Evolutionary conservation across 1,140 invertebrate genomes (phyloP).

Genomic region (Oppia nitens): DNA sequence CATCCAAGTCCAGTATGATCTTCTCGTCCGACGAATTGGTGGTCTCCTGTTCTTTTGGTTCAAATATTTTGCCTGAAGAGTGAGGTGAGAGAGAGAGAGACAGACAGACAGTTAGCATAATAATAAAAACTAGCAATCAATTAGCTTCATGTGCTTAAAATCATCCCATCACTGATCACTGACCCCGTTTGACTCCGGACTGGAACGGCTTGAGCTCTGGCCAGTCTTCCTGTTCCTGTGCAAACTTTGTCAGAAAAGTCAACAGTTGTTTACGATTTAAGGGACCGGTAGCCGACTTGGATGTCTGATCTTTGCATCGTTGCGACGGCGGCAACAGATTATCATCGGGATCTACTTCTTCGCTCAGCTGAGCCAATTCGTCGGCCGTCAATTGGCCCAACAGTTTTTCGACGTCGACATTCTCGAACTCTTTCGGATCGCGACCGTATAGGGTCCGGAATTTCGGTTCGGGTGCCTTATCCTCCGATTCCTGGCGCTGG

Average conservation of each 20-base stretch:
- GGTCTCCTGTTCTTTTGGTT: slow-evolving; percentile 49
- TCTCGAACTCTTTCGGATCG: slow-evolving; percentile 80
- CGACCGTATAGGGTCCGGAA: slow-evolving; percentile 63
- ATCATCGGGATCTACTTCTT: slow-evolving; percentile 98
- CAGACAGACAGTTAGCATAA: too few species aligned
- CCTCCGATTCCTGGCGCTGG: slow-evolving; percentile 6
- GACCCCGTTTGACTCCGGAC: slow-evolving; percentile 68
- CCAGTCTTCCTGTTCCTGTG: slow-evolving; percentile 88
- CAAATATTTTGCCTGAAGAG: slow-evolving; percentile 41
- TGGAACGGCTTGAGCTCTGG: slow-evolving; percentile 88
- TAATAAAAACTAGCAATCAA: too few species aligned
- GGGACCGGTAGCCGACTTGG: slow-evolving; percentile 84
- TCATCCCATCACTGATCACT: slow-evolving; percentile 30
- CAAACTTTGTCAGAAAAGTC: slow-evolving; percentile 83
- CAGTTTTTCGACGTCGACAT: slow-evolving; percentile 92
- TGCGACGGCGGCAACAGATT: slow-evolving; percentile 86
- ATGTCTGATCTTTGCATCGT: slow-evolving; percentile 85
- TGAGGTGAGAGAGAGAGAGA: neutral
- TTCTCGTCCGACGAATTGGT: slow-evolving; percentile 33
- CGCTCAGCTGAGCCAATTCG: slow-evolving; percentile 90
- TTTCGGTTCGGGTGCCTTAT: neutral
- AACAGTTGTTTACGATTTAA: slow-evolving; percentile 89
- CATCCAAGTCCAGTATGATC: slow-evolving; percentile 76
- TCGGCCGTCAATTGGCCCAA: slow-evolving; percentile 79
- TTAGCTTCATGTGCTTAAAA: too few species aligned